A percentile compares a stretch with the other conserved stretches of the same genome.
These are phyloP conservation scores for Struthio camelus DNA, from an alignment of 2,113 vertebrate species.

Conservation along the genomic window DNA sequence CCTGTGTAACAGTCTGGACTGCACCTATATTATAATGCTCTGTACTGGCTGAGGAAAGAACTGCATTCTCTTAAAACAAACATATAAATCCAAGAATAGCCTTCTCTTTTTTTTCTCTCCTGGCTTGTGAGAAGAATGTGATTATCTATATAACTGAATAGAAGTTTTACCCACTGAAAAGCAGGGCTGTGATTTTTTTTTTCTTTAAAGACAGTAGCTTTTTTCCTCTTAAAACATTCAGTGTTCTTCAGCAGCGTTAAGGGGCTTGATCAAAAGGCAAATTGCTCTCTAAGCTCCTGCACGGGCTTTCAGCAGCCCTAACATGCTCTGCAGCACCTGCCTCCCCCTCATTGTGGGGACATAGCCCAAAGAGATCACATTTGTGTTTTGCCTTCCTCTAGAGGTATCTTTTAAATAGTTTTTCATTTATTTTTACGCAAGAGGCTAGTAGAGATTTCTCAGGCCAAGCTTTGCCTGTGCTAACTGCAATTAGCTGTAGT, in stretches of 20 bases:
- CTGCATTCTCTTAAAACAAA: neutral
- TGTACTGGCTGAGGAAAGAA: neutral
- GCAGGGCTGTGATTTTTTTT: neutral
- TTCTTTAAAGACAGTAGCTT: neutral
- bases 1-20: neutral
- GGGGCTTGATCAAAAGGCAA: neutral
- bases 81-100: neutral
- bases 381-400: neutral
- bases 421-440: neutral
- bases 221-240: neutral
- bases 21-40: accelerated
- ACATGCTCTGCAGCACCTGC: too few relatives aligned
- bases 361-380: neutral
- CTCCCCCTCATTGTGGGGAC: neutral
- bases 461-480: neutral
- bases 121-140: neutral
- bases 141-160: too few relatives aligned
- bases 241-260: neutral
- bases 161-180: neutral
- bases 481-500: neutral
- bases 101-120: neutral
- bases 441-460: neutral
- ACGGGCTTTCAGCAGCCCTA: neutral
- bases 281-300: neutral
- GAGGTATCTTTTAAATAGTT: neutral